phyloP scores from a whole-genome alignment of 2,888 invertebrate species.

The Timema cristinae region DNA sequence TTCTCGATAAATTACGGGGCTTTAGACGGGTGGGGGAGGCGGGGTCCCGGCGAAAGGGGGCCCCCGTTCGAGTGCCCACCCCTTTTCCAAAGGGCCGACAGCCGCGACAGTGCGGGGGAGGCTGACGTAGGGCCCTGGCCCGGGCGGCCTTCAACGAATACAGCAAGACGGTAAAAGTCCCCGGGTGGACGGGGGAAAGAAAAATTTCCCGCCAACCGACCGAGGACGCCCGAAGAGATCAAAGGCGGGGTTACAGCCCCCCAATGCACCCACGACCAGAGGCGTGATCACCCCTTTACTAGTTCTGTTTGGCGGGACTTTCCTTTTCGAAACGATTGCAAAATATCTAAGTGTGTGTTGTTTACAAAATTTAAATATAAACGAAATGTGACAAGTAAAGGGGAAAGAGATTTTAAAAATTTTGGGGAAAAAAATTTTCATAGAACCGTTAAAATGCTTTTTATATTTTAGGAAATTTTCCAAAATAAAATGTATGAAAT shows the following conservation, averaged over 20 bases:
- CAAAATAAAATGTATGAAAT: no score
- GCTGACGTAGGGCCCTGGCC: conserved; percentile 80
- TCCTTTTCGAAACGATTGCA: no score
- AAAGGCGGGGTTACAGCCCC: conserved; percentile 60
- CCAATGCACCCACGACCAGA: conserved; percentile 59
- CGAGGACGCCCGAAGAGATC: conserved; percentile 76
- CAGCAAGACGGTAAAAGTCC: conserved; percentile 58
- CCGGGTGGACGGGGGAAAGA: conserved; percentile 52
- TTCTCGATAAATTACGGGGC: conserved; percentile 89
- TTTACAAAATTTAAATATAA: no score
- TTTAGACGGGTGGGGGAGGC: conserved; percentile 38
- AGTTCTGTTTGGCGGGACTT: no score
- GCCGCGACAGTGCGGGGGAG: conserved; percentile 70
- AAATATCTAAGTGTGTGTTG: no score
- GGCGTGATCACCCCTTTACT: conserved; percentile 50
- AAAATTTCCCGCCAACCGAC: conserved; percentile 80
- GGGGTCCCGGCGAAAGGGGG: conserved; percentile 40
- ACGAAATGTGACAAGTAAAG: no score
- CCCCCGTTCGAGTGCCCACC: conserved; percentile 84
- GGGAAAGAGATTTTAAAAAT: no score
- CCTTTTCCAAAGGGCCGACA: conserved; percentile 87
- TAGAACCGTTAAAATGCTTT: no score
- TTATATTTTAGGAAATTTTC: no score
- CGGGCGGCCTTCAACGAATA: conserved; percentile 87
- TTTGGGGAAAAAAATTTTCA: no score